Evolutionary conservation across 2,888 invertebrate genomes (phyloP), one percentile per base, ranked within the genome.

Genomic region (Conus canariensis): DNA sequence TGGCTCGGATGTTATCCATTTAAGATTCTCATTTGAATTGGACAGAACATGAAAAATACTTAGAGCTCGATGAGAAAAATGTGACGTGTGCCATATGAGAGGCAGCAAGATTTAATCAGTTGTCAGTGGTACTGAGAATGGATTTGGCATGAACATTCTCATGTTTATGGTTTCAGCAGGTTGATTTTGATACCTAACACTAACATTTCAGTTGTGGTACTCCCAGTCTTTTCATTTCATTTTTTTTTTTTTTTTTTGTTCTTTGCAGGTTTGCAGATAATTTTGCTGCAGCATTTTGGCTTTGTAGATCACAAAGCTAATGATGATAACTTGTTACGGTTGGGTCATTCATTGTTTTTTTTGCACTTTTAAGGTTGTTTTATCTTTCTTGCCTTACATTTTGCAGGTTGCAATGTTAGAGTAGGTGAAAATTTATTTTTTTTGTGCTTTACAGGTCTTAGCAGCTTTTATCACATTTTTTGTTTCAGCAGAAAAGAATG

Each of bases 71-170:
- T 64, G 12, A 64, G 16, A 70, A 70, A 8, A 70, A 3, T 22
- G 16, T 22, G 22, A 70, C 14, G 70, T 70, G 22, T 70, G 16
- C 19, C 19, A 64, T 14, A 64, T 64, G 60, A 14, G 60, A 60
- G 16, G n/a, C 22, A 86, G 86, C 86, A 67, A 86, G 86, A 86
- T 86, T 86, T 86, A 67, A 85, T 86, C 67, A 25, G 86, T 60
- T 30, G 16, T 80, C 77, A 80, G 25, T 80, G 77, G 77, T 16
- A 60, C 60, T 45, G 77, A 80, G 77, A 80, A 30, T 80, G 77
- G 30, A 30, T 22, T 74, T 60, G 12, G 85, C 85, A 60, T 85
- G 85, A 25, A n/a, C 25, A 59, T 58, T 85, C n/a, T 58, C 14
- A 58, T 59, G 59, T 85, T 85, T 85, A 14, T 83, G 16, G 16